These are phyloP conservation scores for Mactra quadrangularis DNA, from an alignment of 1,140 invertebrate species.

Conservation along the genomic window DNA sequence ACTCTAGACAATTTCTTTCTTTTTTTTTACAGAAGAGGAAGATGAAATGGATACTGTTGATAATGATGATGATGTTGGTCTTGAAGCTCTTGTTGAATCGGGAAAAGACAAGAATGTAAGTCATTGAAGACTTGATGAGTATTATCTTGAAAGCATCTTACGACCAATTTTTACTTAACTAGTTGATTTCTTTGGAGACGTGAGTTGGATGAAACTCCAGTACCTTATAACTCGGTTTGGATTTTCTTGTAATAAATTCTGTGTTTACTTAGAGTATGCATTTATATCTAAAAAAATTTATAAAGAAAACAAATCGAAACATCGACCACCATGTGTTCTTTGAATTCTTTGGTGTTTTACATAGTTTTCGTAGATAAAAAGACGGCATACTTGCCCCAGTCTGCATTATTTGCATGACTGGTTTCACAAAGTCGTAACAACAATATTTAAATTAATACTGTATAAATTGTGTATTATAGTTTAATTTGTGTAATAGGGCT, in stretches of 20 bases:
- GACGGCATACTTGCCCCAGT: slow-evolving; percentile 29
- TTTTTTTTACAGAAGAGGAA: slow-evolving; percentile 70
- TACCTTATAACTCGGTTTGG: neutral
- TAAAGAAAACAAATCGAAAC: slow-evolving; percentile 10
- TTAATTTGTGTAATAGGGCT: too few species aligned
- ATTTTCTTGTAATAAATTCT: neutral
- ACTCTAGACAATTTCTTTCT: too few species aligned
- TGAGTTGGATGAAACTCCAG: too few species aligned
- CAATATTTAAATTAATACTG: neutral
- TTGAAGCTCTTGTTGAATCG: slow-evolving; percentile 81
- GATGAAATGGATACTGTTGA: slow-evolving; percentile 80
- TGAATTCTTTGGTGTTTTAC: slow-evolving; percentile 6
- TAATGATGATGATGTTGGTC: slow-evolving; percentile 79
- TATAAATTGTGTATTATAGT: neutral
- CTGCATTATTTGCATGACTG: slow-evolving; percentile 8
- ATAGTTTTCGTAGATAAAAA: slow-evolving; percentile 9
- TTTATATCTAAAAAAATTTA: neutral
- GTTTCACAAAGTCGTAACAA: slow-evolving; percentile 22
- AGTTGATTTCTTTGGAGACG: neutral
- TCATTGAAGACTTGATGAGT: too few species aligned
- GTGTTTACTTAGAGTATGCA: neutral
- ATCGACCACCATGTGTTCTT: slow-evolving; percentile 8
- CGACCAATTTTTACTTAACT: too few species aligned
- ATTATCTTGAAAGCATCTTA: too few species aligned
- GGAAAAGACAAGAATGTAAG: slow-evolving; percentile 74